Evolutionary conservation across 1,140 invertebrate genomes (phyloP).

Genomic region (Orussus abietinus): DNA sequence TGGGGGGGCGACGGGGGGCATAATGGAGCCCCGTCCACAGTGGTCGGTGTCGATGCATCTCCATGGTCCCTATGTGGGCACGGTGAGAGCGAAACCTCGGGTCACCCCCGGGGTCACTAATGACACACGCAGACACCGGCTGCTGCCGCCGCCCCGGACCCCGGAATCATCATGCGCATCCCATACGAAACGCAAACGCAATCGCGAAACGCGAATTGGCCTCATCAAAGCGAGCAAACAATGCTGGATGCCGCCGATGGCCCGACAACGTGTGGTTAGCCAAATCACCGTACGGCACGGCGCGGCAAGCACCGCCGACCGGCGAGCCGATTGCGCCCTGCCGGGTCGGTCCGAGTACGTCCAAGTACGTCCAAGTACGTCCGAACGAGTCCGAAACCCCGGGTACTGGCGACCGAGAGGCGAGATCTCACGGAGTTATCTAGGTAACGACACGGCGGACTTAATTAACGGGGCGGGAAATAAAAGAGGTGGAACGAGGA

Average conservation of each 20-base stretch:
- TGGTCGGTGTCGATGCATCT: conserved; percentile 47
- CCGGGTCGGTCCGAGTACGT: background rate
- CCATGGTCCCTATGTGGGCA: conserved; percentile 33
- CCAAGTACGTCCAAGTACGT: background rate
- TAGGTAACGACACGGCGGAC: too few species aligned
- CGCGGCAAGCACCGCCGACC: conserved; percentile 20
- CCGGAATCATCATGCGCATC: conserved; percentile 21
- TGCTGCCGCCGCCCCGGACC: background rate
- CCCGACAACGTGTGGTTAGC: conserved; percentile 54
- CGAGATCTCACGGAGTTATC: too few species aligned
- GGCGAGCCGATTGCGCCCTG: conserved; percentile 29
- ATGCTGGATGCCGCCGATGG: conserved; percentile 47
- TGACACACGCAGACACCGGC: conserved; percentile 41
- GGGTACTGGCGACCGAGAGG: too few species aligned
- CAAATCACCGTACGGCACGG: conserved; percentile 47
- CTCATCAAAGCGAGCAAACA: conserved; percentile 55
- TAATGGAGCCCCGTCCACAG: conserved; percentile 28
- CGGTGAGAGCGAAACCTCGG: conserved; percentile 37
- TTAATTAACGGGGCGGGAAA: too few species aligned
- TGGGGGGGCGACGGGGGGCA: too few species aligned
- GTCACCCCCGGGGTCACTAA: conserved; percentile 44
- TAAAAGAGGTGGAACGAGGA: too few species aligned
- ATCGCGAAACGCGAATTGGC: conserved; percentile 50
- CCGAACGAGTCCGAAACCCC: too few species aligned
- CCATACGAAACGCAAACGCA: conserved; percentile 24